Evolutionary conservation across 2,797 vertebrate genomes (phyloP).

Genomic region (Falco columbarius): DNA sequence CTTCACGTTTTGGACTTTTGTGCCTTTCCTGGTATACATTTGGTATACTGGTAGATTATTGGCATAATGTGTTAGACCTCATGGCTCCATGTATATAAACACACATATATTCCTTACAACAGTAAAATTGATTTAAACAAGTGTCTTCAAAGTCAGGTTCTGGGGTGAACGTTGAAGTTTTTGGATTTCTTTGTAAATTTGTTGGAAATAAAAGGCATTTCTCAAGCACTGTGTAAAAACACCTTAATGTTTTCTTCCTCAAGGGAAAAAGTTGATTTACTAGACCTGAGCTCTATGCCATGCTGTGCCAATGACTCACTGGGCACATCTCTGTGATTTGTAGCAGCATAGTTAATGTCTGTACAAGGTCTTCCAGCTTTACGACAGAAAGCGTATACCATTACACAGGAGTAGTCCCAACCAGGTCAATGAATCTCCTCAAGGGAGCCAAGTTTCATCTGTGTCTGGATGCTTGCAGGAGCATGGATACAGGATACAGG

Average conservation of each 20-base stretch:
- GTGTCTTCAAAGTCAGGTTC: background rate
- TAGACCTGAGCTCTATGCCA: background rate
- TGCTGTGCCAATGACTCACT: slow-evolving; percentile 26
- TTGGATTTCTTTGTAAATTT: background rate
- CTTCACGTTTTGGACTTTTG: background rate
- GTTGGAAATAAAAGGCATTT: background rate
- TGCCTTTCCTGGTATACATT: background rate
- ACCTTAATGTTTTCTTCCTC: background rate
- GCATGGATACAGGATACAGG: background rate
- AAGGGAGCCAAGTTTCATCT: slow-evolving; percentile 38
- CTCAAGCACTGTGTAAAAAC: background rate
- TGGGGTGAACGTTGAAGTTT: background rate
- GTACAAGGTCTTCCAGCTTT: slow-evolving; percentile 32
- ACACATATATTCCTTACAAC: background rate
- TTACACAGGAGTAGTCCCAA: background rate
- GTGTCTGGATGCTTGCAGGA: background rate
- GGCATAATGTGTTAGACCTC: background rate
- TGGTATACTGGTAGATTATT: background rate
- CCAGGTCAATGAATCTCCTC: slow-evolving; percentile 46
- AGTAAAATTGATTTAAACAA: background rate
- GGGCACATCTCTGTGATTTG: slow-evolving; percentile 36
- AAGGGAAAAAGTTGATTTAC: slow-evolving; percentile 21
- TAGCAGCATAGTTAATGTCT: slow-evolving; percentile 10
- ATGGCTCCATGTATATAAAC: background rate
- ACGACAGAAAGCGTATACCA: background rate